These are phyloP conservation scores for Hyalella azteca DNA, from an alignment of 2,888 invertebrate species.

Conservation along the genomic window DNA sequence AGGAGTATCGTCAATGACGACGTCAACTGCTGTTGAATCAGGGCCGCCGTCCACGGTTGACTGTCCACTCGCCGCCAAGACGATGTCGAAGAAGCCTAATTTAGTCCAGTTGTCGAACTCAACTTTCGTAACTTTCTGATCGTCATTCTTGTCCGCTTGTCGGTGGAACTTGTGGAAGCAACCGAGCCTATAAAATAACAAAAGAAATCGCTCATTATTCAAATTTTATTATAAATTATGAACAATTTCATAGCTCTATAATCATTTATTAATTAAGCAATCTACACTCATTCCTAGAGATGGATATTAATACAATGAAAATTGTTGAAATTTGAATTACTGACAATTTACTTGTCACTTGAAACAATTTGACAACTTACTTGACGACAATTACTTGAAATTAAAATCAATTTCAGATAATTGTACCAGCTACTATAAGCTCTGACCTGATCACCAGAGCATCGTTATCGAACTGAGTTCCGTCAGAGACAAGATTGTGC, in stretches of 20 bases:
- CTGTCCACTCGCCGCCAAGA: not conserved
- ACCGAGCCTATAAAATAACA: not conserved
- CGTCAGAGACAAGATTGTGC: not conserved
- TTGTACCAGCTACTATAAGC: not conserved
- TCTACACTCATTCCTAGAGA: no score
- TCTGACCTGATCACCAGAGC: not conserved
- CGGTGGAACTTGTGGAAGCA: slow-evolving; percentile 19
- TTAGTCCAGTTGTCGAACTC: slow-evolving; percentile 14
- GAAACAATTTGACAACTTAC: no score
- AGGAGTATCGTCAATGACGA: not conserved
- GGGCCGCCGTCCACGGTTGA: not conserved
- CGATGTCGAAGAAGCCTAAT: slow-evolving; percentile 12
- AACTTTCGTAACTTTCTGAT: not conserved
- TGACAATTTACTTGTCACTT: no score
- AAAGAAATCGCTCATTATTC: not conserved
- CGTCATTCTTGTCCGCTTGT: slow-evolving; percentile 2
- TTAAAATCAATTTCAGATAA: no score
- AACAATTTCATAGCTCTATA: not conserved
- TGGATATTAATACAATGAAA: no score
- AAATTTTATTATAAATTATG: not conserved
- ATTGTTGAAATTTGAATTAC: no score
- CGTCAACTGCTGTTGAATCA: not conserved
- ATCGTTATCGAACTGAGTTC: not conserved
- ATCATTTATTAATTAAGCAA: no score
- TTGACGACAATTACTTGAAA: no score